Evolutionary conservation across 1,140 invertebrate species (phyloP).

Genomic region (Heliothis subflexa): DNA sequence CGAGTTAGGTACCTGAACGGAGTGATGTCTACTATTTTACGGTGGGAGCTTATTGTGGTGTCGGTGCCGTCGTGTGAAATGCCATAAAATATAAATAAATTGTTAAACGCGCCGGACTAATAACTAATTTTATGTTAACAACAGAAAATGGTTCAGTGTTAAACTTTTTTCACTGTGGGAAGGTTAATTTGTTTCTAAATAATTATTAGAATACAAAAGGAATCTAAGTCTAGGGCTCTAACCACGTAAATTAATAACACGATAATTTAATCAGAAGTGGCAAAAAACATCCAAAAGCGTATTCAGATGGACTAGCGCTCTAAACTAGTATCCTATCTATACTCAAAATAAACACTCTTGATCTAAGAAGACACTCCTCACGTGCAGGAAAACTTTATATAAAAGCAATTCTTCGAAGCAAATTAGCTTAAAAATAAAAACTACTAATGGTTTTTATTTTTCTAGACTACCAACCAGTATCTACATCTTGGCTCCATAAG

Average conservation of each 20-base stretch:
- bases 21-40: constrained; percentile 64
- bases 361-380: neutral
- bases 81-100: constrained; percentile 59
- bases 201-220: constrained; percentile 16
- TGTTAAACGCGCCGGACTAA: constrained; percentile 29
- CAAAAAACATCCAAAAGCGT: neutral
- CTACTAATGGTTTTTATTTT: neutral
- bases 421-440: constrained; percentile 28
- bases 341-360: neutral
- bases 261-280: neutral
- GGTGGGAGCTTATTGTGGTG: constrained; percentile 59
- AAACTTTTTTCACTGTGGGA: constrained; percentile 10
- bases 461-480: neutral
- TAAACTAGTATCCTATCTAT: neutral
- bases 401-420: constrained; percentile 7
- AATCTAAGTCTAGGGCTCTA: neutral
- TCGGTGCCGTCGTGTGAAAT: constrained; percentile 58
- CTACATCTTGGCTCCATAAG: neutral
- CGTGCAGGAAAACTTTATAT: constrained; percentile 1
- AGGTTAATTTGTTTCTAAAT: constrained; percentile 1
- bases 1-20: constrained; percentile 61
- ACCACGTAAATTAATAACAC: too few relatives aligned
- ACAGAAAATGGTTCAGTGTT: constrained; percentile 35
- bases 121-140: constrained; percentile 46
- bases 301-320: too few relatives aligned